Conservation (phyloP, 2,113 vertebrate genomes). For the Limanda limanda region DNA sequence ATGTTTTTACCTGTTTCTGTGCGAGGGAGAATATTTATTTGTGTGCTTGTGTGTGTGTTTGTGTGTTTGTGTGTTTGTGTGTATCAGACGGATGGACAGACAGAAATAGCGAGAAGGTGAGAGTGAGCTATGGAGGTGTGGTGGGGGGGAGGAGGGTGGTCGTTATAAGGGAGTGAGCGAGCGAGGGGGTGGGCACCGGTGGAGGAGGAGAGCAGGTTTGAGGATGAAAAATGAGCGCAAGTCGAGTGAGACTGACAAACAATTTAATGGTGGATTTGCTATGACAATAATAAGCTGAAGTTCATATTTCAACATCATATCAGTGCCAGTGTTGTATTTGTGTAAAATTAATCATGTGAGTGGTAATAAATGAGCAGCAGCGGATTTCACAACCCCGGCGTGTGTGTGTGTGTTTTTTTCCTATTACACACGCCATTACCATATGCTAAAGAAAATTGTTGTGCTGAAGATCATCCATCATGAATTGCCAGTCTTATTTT, state of each 20-base stretch:
- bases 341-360: slow-evolving; percentile 65
- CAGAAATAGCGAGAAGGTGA: slow-evolving; percentile 66
- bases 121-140: slow-evolving; percentile 45
- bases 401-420: slow-evolving; percentile 9
- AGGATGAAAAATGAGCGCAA: slow-evolving; percentile 48
- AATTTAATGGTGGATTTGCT: slow-evolving; percentile 64
- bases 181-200: slow-evolving; percentile 24
- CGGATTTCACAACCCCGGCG: slow-evolving; percentile 43
- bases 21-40: slow-evolving; percentile 53
- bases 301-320: slow-evolving; percentile 67
- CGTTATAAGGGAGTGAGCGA: background rate
- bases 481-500: slow-evolving; percentile 53
- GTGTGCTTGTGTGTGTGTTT: too few species aligned
- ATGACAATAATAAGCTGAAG: slow-evolving; percentile 53
- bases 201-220: slow-evolving; percentile 20
- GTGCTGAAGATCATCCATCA: slow-evolving; percentile 60
- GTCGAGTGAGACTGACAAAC: slow-evolving; percentile 49
- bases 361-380: slow-evolving; percentile 60
- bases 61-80: slow-evolving; percentile 18
- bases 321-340: slow-evolving; percentile 52
- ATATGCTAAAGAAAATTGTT: slow-evolving; percentile 49
- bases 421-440: slow-evolving; percentile 77
- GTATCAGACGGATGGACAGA: slow-evolving; percentile 60
- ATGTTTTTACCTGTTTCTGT: slow-evolving; percentile 23
- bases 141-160: slow-evolving; percentile 8